phyloP scores from a whole-genome alignment of 2,113 vertebrate species.

The Cervus canadensis region DNA sequence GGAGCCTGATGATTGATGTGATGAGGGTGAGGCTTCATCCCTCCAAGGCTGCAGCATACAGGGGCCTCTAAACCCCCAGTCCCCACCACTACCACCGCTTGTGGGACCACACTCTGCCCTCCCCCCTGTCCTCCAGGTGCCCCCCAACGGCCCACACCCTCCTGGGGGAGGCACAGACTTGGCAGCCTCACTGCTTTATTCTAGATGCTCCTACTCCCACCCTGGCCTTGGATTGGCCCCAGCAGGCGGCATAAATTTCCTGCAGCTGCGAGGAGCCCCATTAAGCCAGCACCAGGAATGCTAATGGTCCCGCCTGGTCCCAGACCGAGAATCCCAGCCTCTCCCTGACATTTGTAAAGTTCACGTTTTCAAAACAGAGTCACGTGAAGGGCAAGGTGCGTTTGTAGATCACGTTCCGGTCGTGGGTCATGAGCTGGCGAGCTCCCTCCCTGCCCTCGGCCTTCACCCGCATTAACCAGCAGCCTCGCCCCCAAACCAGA shows the following conservation, averaged over 20 bases:
- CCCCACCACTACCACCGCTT: rapidly evolving
- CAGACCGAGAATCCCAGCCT: constrained; percentile 60
- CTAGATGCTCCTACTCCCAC: background rate
- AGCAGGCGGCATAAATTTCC: constrained; percentile 53
- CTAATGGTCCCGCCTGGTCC: constrained; percentile 71
- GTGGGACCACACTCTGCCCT: rapidly evolving
- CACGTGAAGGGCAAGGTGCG: background rate
- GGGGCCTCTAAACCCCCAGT: background rate
- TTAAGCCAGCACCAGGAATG: constrained; percentile 59
- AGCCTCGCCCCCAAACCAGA: rapidly evolving
- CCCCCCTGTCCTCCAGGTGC: background rate
- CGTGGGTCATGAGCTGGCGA: background rate
- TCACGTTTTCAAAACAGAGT: constrained; percentile 80
- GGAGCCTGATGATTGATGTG: background rate
- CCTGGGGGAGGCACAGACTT: background rate
- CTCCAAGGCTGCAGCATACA: background rate
- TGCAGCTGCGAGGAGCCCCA: rapidly evolving
- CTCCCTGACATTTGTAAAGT: constrained; percentile 82
- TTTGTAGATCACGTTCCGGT: background rate
- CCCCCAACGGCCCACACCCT: background rate
- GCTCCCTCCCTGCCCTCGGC: constrained; percentile 4
- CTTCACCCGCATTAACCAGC: background rate
- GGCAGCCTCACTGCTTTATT: background rate
- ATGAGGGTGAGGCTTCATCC: background rate
- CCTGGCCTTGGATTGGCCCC: constrained; percentile 66